Base-by-base conservation (phyloP, 2,888 invertebrate species). In the Hymenopus coronatus region DNA sequence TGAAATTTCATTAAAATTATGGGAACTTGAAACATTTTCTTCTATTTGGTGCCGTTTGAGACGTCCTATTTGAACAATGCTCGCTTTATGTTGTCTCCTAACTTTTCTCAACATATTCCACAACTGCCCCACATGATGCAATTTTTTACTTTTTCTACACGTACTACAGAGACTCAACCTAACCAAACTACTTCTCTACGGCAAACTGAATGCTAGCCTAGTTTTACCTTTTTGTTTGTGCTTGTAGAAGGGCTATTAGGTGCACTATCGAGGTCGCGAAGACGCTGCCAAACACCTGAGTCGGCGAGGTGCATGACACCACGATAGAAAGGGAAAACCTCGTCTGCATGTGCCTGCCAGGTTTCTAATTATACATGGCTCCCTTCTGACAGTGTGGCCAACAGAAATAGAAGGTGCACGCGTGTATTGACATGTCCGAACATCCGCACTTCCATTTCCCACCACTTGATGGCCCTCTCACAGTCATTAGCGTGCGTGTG, bases 351-450 rank as follows among this genome's bases (percentile, higher is more conserved):
- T 54, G 54, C 14, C 28, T n/a, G 28, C 87, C 33, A 87, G 87
- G 33, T 82, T 87, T 87, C 87, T 87, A 87, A 87, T 33, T 87
- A 82, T 87, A 87, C n/a, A n/a, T 33, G 30, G 33, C 87, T 87
- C 33, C 33, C 70, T 85, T 86, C 70, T 70, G 70, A 86, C 86
- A 86, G 27, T 54, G 85, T 86, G 25, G 28, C 81, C 81, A 70
- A 27, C 86, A 8, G 81, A 81, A 86, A 86, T 86, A 86, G 86
- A 86, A 85, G 28, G 70, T 28, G 70, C n/a, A n/a, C 70, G 70
- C 54, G 54, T 70, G 54, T 70, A 70, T 70, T 70, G 54, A 70
- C 54, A 70, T 70, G 54, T 70, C 54, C 54, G 54, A 70, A 70
- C 54, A 70, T 70, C 54, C 54, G 54, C 54, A 70, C 25, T 70